These are phyloP conservation scores for Poeciliopsis paucimaculata DNA, from an alignment of 2,797 vertebrate species.

Conservation along the genomic window DNA sequence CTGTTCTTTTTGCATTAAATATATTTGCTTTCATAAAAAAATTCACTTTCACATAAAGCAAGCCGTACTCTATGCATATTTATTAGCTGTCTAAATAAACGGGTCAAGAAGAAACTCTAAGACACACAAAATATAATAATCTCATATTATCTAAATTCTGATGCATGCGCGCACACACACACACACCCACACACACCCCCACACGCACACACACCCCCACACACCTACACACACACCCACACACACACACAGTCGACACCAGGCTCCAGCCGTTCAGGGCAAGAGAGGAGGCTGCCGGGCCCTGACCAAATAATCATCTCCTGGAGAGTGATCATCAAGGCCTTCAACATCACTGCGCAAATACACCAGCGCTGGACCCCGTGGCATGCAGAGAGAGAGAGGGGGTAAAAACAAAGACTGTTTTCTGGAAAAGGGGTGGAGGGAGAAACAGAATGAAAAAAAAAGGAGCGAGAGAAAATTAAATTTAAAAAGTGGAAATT, in stretches of 20 bases:
- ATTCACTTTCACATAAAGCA: not conserved
- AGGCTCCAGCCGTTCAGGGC: conserved; percentile 69
- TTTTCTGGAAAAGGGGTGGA: conserved; percentile 57
- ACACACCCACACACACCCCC: not conserved
- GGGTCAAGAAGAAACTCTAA: conserved; percentile 24
- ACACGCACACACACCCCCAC: conserved; percentile 27
- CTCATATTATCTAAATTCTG: conserved; percentile 24
- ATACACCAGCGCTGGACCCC: conserved; percentile 70
- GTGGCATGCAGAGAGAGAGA: conserved; percentile 54
- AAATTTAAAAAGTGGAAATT: conserved; percentile 62
- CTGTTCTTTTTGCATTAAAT: conserved; percentile 28
- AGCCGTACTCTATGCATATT: conserved; percentile 50
- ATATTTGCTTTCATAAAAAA: conserved; percentile 32
- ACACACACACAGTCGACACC: conserved; percentile 45
- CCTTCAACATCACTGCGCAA: conserved; percentile 75
- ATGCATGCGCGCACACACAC: conserved; percentile 10
- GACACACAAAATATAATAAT: conserved; percentile 34
- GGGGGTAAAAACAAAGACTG: conserved; percentile 62
- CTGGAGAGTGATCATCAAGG: conserved; percentile 77
- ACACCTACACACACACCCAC: not conserved
- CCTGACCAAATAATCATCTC: conserved; percentile 81
- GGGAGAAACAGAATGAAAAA: conserved; percentile 40
- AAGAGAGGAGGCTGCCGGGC: conserved; percentile 68
- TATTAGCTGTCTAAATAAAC: conserved; percentile 46
- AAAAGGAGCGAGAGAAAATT: conserved; percentile 18